Evolutionary conservation across 2,113 vertebrate species (phyloP), one percentile per base, ranked within the genome.

Genomic region (Callospermophilus lateralis): DNA sequence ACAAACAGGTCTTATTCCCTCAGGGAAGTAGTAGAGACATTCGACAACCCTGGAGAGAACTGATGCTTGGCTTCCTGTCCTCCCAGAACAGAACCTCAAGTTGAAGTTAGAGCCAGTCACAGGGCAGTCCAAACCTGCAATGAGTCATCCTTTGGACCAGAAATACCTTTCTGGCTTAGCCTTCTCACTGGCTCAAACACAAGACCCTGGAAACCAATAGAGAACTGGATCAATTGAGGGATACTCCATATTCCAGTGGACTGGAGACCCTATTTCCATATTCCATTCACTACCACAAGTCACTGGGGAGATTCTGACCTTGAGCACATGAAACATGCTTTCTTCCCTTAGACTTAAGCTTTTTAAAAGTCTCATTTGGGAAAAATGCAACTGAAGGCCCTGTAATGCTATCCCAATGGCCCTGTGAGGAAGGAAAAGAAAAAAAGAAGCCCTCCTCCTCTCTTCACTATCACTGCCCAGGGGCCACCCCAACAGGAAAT

Each of bases 311-410:
- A 95, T 67, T n/a, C 0, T 1, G 42, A 95, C n/a, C 13, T 11
- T 26, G 0, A 8, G 17, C 68, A 83, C 45, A 77, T 48, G 88
- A 93, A 93, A 34, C 58, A 81, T 0, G 0, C 34, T 89, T 95
- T 88, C 53, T 85, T 96, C 96, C 96, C 96, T 95, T 73, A 45
- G 96, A 97, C 95, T 95, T 97, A 10, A 94, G 79, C 22, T 93
- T 92, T 93, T 76, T 30, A 58, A 90, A 94, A 95, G 93, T 97
- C 86, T 17, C 70, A 30, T 84, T 84, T 86, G 86, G 95, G 78
- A 93, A 98, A 97, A 94, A 94, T 73, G 93, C 93, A 96, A 90
- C 80, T 17, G 87, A 90, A 85, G 70, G 76, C 58, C 77, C 42
- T 92, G 24, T 86, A 51, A 93, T 95, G 91, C 81, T 96, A 90